Evolutionary conservation across 1,140 invertebrate genomes (phyloP).

Genomic region (Drosophila bifasciata): DNA sequence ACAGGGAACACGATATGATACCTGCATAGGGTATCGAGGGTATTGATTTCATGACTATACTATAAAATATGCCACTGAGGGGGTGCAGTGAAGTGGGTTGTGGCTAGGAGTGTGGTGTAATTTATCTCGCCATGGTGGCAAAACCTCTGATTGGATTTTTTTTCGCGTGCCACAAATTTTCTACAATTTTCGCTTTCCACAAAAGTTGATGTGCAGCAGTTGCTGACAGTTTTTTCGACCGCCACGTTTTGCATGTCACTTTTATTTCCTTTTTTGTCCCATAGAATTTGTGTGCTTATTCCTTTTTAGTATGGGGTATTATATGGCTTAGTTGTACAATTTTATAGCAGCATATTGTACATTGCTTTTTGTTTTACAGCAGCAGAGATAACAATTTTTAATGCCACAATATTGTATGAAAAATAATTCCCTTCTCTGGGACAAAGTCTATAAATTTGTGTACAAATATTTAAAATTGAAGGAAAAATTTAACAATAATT

Average conservation of each 20-base stretch:
- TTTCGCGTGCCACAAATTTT: conserved; percentile 37
- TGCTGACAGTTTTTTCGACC: conserved; percentile 55
- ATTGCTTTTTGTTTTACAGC: neutral
- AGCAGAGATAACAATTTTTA: no score
- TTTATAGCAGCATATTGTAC: conserved; percentile 10
- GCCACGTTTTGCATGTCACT: conserved; percentile 25
- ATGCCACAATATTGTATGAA: no score
- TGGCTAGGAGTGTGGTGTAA: conserved; percentile 46
- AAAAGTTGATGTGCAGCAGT: conserved; percentile 32
- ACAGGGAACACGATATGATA: neutral
- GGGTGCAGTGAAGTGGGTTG: conserved; percentile 14
- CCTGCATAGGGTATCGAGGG: conserved; percentile 34
- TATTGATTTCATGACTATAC: conserved; percentile 60
- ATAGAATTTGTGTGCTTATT: conserved; percentile 16
- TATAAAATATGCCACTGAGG: conserved; percentile 30
- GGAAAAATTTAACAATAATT: no score
- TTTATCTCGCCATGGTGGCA: conserved; percentile 62
- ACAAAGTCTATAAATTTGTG: no score
- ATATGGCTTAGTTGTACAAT: conserved; percentile 21
- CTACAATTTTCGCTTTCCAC: neutral
- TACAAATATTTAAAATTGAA: no score
- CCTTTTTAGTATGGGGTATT: conserved; percentile 31
- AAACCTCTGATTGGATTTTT: conserved; percentile 73
- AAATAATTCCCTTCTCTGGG: no score
- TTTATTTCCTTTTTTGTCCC: conserved; percentile 1